phyloP scores from a whole-genome alignment of 2,113 vertebrate species.

The Gadus macrocephalus region DNA sequence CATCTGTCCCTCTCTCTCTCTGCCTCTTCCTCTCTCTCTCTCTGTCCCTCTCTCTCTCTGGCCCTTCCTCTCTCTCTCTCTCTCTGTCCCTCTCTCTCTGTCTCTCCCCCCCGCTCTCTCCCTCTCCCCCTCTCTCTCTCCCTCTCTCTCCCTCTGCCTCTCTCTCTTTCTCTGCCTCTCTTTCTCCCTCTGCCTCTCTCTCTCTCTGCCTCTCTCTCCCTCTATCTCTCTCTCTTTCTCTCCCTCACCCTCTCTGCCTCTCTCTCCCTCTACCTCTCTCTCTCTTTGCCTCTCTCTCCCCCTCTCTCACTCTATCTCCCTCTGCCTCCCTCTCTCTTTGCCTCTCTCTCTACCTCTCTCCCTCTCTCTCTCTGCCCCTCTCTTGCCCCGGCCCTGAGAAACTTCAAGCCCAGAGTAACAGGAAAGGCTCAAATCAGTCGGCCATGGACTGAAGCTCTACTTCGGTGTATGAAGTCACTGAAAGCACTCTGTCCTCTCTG shows the following conservation, averaged over 20 bases:
- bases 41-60: constrained; percentile 4
- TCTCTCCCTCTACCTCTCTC: neutral
- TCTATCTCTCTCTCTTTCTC: constrained; percentile 2
- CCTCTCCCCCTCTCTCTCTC: neutral
- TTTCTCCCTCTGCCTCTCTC: neutral
- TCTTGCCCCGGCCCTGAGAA: constrained; percentile 17
- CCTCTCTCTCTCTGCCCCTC: neutral
- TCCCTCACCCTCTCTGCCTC: constrained; percentile 8
- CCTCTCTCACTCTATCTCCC: neutral
- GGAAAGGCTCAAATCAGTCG: constrained; percentile 61
- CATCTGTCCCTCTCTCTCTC: no score
- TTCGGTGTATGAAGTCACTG: no score
- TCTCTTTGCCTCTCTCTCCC: constrained; percentile 11
- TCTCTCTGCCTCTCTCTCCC: neutral
- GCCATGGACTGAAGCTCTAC: no score
- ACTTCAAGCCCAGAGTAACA: constrained; percentile 40
- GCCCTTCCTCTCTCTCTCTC: neutral
- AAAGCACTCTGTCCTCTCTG: no score
- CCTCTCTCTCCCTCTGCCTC: neutral
- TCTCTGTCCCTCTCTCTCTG: constrained; percentile 4
- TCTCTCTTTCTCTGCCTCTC: neutral
- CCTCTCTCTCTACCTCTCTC: neutral
- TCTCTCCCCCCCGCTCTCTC: neutral
- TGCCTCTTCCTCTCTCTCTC: neutral
- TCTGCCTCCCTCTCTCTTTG: neutral